Evolutionary conservation across 2,888 invertebrate species (phyloP).

Genomic region (Cosmia pyralina): DNA sequence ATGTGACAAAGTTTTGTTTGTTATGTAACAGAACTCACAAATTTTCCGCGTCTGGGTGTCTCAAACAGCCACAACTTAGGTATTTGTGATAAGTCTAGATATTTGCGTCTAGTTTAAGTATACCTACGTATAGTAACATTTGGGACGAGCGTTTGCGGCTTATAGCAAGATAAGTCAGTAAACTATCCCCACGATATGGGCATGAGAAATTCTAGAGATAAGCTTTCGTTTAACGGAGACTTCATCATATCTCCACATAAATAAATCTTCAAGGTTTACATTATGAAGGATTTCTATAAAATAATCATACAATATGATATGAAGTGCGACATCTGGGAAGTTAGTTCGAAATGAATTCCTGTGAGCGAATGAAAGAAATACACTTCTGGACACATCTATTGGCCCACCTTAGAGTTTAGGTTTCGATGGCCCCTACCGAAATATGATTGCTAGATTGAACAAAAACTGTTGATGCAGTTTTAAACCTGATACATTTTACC

Average conservation of each 20-base stretch:
- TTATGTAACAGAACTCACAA: background rate
- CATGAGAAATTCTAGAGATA: background rate
- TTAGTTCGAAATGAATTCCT: constrained; percentile 16
- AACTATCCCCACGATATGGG: constrained; percentile 1
- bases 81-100: constrained; percentile 2
- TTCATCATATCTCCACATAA: background rate
- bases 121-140: background rate
- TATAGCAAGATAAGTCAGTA: background rate
- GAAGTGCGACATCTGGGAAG: constrained; percentile 15
- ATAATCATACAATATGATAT: constrained; percentile 6
- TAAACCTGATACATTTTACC: no score
- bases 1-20: no score
- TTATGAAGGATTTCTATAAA: constrained; percentile 5
- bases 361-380: constrained; percentile 8
- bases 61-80: background rate
- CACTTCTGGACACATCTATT: no score
- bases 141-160: background rate
- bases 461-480: no score
- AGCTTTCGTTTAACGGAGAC: background rate
- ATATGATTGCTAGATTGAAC: no score
- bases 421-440: no score
- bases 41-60: background rate
- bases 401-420: no score
- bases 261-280: constrained; percentile 5
- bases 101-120: background rate